Evolutionary conservation across 2,888 invertebrate genomes (phyloP).

Genomic region (Lottia scabra): DNA sequence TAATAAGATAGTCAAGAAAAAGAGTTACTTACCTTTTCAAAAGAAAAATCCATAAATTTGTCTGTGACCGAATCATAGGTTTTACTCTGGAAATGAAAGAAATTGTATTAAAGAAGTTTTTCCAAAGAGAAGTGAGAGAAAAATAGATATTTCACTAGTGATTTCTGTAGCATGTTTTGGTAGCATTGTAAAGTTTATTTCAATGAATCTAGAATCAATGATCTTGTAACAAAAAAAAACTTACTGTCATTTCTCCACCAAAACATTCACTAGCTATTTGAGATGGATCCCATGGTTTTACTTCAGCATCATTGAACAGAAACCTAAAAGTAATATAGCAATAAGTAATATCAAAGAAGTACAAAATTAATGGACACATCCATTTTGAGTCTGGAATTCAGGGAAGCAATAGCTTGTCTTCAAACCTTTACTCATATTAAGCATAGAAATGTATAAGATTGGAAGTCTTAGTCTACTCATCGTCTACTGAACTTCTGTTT

Average conservation of each 20-base stretch:
- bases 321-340: slow-evolving; percentile 49
- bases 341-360: too few relatives aligned
- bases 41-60: slow-evolving; percentile 97
- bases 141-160: not conserved
- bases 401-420: too few relatives aligned
- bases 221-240: slow-evolving; percentile 44
- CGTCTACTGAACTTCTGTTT: too few relatives aligned
- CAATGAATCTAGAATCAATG: too few relatives aligned
- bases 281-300: slow-evolving; percentile 92
- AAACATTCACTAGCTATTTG: slow-evolving; percentile 96
- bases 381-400: too few relatives aligned
- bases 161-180: too few relatives aligned
- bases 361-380: too few relatives aligned
- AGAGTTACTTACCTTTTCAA: slow-evolving; percentile 78
- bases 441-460: too few relatives aligned
- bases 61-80: slow-evolving; percentile 96
- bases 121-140: not conserved
- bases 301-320: slow-evolving; percentile 70
- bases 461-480: too few relatives aligned
- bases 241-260: slow-evolving; percentile 95
- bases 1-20: not conserved
- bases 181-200: too few relatives aligned
- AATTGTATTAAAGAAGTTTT: not conserved
- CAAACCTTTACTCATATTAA: too few relatives aligned
- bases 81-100: slow-evolving; percentile 79